These are phyloP conservation scores for Macropodus opercularis DNA, from an alignment of 2,797 vertebrate genomes.

Conservation along the genomic window DNA sequence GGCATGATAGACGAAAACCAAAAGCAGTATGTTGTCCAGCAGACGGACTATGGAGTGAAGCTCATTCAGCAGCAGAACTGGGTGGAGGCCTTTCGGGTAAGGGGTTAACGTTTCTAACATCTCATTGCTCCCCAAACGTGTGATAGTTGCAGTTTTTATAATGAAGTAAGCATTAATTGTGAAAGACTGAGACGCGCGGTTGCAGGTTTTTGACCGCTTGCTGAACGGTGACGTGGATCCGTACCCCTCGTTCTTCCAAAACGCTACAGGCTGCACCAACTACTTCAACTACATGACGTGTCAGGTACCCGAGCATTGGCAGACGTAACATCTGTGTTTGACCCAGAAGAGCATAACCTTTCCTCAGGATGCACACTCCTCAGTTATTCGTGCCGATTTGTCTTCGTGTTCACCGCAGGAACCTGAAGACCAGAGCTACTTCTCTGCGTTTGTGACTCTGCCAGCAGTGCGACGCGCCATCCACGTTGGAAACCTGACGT, in stretches of 20 bases:
- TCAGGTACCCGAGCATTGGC: constrained; percentile 66
- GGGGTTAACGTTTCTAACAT: neutral
- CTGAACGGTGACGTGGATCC: constrained; percentile 80
- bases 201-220: constrained; percentile 84
- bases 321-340: neutral
- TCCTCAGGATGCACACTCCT: neutral
- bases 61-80: constrained; percentile 84
- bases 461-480: constrained; percentile 82
- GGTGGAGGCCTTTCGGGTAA: constrained; percentile 85
- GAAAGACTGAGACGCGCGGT: too few relatives aligned
- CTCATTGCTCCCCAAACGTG: neutral
- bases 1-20: constrained; percentile 80
- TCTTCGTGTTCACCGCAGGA: constrained; percentile 67
- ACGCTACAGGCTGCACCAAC: constrained; percentile 86
- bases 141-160: neutral
- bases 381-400: neutral
- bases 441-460: constrained; percentile 81
- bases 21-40: constrained; percentile 78
- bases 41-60: constrained; percentile 72
- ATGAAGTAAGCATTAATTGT: neutral
- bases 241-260: constrained; percentile 84
- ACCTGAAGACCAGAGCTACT: constrained; percentile 84
- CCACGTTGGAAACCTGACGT: constrained; percentile 88
- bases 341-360: neutral
- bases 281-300: constrained; percentile 87